Evolutionary conservation across 2,113 vertebrate species (phyloP).

Genomic region (Alaudala cheleensis): DNA sequence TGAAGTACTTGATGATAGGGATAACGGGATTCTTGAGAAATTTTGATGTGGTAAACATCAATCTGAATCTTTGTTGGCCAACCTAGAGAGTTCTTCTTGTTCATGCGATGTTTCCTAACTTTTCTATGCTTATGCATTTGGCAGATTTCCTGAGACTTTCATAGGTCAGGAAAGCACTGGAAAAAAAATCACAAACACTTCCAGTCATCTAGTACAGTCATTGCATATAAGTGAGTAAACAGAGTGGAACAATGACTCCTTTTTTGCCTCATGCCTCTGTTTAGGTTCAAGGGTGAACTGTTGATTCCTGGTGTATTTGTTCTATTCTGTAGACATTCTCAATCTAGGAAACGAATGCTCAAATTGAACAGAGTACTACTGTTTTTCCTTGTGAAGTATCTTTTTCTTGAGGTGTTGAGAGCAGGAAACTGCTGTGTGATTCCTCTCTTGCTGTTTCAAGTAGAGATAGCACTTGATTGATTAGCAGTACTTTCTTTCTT

Average conservation of each 20-base stretch:
- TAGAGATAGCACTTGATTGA: not conserved
- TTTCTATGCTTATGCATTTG: not conserved
- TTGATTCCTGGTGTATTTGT: constrained; percentile 1
- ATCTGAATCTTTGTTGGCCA: not conserved
- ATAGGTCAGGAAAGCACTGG: not conserved
- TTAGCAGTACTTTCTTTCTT: not conserved
- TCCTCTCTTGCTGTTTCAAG: not conserved
- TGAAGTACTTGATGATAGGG: not conserved
- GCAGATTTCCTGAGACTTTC: not conserved
- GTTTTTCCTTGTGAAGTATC: not conserved
- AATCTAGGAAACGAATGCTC: not conserved
- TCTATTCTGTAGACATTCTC: not conserved
- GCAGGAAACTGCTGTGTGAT: not conserved
- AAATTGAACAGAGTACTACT: not conserved
- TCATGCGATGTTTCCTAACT: fast-evolving
- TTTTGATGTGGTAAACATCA: not conserved
- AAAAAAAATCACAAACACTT: not conserved
- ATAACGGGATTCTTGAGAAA: not conserved
- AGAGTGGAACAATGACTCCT: not conserved
- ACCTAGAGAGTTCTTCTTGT: not conserved
- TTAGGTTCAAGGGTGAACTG: not conserved
- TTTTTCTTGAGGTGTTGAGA: not conserved
- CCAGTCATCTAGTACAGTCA: not conserved
- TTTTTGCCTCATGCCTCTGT: not conserved
- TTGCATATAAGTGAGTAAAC: not conserved